Base-by-base conservation (phyloP, 2,797 vertebrate genomes). In the Cetoscarus ocellatus region DNA sequence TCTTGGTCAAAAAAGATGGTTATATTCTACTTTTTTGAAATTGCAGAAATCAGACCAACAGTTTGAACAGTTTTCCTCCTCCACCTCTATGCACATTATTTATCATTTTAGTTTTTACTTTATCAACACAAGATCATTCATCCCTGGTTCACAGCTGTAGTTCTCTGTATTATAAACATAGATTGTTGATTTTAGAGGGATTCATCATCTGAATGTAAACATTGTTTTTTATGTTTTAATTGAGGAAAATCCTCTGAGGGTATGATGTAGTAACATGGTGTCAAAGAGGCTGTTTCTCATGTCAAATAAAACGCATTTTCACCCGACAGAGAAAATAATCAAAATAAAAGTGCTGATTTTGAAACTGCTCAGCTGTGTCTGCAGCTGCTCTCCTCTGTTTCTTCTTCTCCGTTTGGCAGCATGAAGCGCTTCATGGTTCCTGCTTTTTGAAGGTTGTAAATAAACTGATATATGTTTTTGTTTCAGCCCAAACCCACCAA, bases 401-500 rank as follows among this genome's bases (percentile, higher is more conserved):
- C 45, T 27, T 35, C 15, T 0, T 43, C 9, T 58, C 67, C 5
- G 14, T 61, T 5, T 19, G 36, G 12, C 52, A 1, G 3, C 47
- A 2, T 8, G 40, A 61, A 44, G 43, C n/a, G 0, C 10, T 50
- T 61, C 64, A 40, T 6, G 0, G 1, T 44, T 68, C 53, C 54
- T 35, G 44, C 11, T 52, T 67, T 49, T 14, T 34, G 42, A 36
- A 12, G 8, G 34, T 7, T 59, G 53, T 67, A 59, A 65, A 82
- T 69, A 50, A 58, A 52, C 9, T 1, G 3, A 13, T 27, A 67
- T 44, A 11, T 64, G 35, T 55, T 39, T 35, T 52, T 17, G 10
- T 66, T 80, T 2, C 68, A 92, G 89, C 92, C 88, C 47, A 91
- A 87, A 76, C 90, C 89, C 80, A 98, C 96, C 7, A 96, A 97